Evolutionary conservation across 2,113 vertebrate species (phyloP).

Genomic region (Casuarius casuarius): DNA sequence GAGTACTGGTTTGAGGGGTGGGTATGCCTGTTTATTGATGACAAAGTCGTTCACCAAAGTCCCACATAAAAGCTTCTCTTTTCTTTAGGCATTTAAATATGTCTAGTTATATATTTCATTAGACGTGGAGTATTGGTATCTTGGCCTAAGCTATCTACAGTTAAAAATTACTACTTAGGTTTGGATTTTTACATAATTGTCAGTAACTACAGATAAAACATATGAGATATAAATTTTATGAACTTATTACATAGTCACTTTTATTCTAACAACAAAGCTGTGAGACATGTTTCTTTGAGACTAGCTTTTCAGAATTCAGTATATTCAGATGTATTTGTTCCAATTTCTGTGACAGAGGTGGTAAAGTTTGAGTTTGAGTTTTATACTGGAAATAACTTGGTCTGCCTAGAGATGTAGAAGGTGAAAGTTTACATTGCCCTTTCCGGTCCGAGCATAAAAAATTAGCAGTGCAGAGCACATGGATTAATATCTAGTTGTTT

Average conservation of each 20-base stretch:
- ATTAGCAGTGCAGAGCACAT: conserved; percentile 38
- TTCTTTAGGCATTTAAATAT: neutral
- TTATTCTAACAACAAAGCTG: conserved; percentile 1
- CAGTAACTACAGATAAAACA: neutral
- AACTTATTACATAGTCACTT: conserved; percentile 18
- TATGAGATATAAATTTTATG: conserved; percentile 25
- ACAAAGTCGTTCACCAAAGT: neutral
- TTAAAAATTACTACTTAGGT: neutral
- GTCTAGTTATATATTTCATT: neutral
- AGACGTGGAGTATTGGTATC: neutral
- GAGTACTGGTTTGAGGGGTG: neutral
- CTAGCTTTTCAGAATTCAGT: conserved; percentile 18
- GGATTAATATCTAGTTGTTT: conserved; percentile 66
- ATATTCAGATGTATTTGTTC: conserved; percentile 30
- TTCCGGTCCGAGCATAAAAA: conserved; percentile 56
- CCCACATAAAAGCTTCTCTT: neutral
- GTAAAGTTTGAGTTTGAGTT: neutral
- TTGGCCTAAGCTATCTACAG: neutral
- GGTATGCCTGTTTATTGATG: neutral
- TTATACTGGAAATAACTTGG: neutral
- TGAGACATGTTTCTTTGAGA: neutral
- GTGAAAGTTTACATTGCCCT: conserved; percentile 57
- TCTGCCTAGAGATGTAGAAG: conserved; percentile 29
- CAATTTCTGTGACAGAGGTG: neutral
- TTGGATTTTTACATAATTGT: conserved; percentile 6